Evolutionary conservation across 2,113 vertebrate genomes (phyloP).

Genomic region (Struthidea cinerea): DNA sequence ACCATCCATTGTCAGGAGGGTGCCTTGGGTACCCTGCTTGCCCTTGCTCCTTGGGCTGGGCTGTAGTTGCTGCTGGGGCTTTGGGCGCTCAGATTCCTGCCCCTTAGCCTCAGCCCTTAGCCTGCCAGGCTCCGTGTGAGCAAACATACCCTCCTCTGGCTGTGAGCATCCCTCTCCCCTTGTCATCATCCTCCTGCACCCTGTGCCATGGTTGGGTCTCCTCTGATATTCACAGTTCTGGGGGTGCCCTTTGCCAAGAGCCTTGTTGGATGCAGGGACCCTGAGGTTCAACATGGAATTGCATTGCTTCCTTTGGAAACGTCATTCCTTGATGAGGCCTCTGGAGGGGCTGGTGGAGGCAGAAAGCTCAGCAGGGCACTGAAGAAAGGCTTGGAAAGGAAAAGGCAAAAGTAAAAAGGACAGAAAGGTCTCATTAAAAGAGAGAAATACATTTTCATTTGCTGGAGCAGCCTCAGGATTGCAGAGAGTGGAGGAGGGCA

Average conservation of each 20-base stretch:
- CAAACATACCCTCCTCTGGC: neutral
- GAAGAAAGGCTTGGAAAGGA: neutral
- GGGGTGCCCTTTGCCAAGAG: neutral
- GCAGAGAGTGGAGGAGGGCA: neutral
- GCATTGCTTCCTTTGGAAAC: neutral
- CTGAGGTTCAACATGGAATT: neutral
- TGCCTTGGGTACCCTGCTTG: neutral
- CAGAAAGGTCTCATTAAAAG: neutral
- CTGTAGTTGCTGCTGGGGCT: neutral
- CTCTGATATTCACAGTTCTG: accelerated
- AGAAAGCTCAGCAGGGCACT: neutral
- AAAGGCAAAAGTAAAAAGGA: neutral
- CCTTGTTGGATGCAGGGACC: neutral
- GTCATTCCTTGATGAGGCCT: neutral
- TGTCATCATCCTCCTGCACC: neutral
- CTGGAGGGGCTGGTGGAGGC: neutral
- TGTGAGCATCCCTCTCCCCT: neutral
- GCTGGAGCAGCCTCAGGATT: neutral
- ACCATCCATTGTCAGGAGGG: neutral
- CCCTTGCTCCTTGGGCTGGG: neutral
- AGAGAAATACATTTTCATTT: neutral
- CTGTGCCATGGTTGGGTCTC: neutral
- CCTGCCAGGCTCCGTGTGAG: neutral
- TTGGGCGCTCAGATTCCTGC: neutral
- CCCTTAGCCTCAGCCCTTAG: neutral